Conservation (phyloP, 2,888 invertebrate genomes). For the Carterocephalus palaemon region DNA sequence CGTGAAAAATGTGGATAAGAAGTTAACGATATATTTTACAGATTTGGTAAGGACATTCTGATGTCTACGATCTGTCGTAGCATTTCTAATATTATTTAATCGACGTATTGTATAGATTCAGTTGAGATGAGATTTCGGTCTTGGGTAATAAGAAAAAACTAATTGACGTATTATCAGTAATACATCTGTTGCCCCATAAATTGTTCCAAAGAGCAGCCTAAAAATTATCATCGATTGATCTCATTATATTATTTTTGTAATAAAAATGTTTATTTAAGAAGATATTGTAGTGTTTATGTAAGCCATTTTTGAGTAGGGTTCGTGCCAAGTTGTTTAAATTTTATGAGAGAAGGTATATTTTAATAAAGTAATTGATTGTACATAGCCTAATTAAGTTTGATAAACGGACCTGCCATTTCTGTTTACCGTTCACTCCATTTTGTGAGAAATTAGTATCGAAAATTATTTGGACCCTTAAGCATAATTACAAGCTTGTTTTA, state of each 20-base stretch:
- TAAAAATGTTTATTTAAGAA: slow-evolving; percentile 71
- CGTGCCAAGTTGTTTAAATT: slow-evolving; percentile 56
- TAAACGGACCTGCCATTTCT: slow-evolving; percentile 44
- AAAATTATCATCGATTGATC: slow-evolving; percentile 77
- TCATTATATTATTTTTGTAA: slow-evolving; percentile 73
- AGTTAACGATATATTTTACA: neutral
- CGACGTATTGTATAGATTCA: neutral
- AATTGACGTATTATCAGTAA: slow-evolving; percentile 22
- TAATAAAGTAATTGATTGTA: slow-evolving; percentile 54
- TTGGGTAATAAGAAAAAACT: slow-evolving; percentile 4
- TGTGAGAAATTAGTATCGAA: neutral
- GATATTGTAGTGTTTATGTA: slow-evolving; percentile 41
- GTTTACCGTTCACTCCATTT: slow-evolving; percentile 28
- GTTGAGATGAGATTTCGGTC: slow-evolving; percentile 2
- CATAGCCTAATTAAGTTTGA: slow-evolving; percentile 49
- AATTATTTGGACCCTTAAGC: neutral
- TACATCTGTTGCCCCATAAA: slow-evolving; percentile 42
- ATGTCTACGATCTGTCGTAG: neutral
- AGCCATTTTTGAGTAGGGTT: slow-evolving; percentile 43
- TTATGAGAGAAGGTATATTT: slow-evolving; percentile 46
- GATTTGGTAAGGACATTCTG: neutral
- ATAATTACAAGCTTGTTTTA: neutral
- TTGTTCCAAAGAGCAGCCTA: slow-evolving; percentile 79
- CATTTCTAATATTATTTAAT: slow-evolving; percentile 8
- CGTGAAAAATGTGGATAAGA: too few species aligned